Evolutionary conservation across 2,888 invertebrate genomes (phyloP), one percentile per base, ranked within the genome.

Genomic region (Chrysomela aeneicollis): DNA sequence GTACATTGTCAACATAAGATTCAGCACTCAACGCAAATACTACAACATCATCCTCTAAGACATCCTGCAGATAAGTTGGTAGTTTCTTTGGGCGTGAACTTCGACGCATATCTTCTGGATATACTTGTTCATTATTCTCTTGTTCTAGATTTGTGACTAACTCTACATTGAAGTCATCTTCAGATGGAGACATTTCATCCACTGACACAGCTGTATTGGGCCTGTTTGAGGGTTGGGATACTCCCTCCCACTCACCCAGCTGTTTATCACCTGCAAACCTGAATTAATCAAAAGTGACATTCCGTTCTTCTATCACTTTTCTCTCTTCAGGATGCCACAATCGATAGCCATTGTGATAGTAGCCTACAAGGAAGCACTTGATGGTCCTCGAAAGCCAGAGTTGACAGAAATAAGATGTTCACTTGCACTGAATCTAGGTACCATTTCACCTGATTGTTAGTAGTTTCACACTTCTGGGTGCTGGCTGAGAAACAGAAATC

Each of bases 291-390:
- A 57, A 57, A 57, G 26, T 26, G 9, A 46, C 46, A 57, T 57
- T 46, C 10, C 47, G 21, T 57, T 12, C 30, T 19, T 32, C 18
- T n/a, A 57, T 57, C 8, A 57, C 46, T 18, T 37, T 57, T 19
- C 18, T 57, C n/a, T 57, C 22, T 18, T 19, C 15, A 32, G 30
- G 18, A 46, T 57, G 12, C 46, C 57, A 57, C 26, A 57, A 37
- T 32, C 57, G 37, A 42, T 46, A 57, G 21, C 57, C 57, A 57
- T 57, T 57, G 19, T 19, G n/a, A 42, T 46, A 57, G 18, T 57
- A 57, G 6, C 57, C 46, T 26, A 57, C 21, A 15, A 57, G 5
- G 9, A 32, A 21, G 15, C 46, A 57, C 22, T 57, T 26, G 6
- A 46, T 17, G 21, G 30, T 46, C 49, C 17, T 49, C 4, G 49